Evolutionary conservation across 2,888 invertebrate genomes (phyloP), one percentile per base, ranked within the genome.

Genomic region (Eurytoma adleriae): DNA sequence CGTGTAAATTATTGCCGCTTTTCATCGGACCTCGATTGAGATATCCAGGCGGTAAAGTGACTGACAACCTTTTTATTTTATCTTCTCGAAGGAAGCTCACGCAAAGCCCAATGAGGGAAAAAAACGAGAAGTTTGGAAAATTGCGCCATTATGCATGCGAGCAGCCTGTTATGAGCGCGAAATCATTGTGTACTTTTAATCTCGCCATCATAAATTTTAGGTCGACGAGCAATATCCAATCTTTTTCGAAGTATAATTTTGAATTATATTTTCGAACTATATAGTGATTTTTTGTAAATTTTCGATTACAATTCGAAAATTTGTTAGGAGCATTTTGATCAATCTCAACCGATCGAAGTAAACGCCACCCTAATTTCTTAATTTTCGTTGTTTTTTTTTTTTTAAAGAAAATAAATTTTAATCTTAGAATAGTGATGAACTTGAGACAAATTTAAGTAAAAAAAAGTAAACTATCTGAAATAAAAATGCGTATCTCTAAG

Each of bases 1-100:
- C 13, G 14, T n/a, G 75, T 86, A 83, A 86, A 87, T 89, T 89
- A 89, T 88, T 88, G 84, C 86, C 84, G 86, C 87, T 87, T 89
- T 88, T 80, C 74, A 79, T 69, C 88, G 87, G 86, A 86, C 24
- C 86, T 85, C 85, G 87, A 90, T 90, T 89, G 88, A 89, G 90
- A 89, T 89, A 89, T 89, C 86, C 81, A 30, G 62, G 30, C 27
- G 18, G 18, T 56, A 13, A 40, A 40, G 40, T 40, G 40, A 40
- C 40, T 7, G 2, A 0, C 12, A 40, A 16, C 20, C 59, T 24
- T 61, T 76, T 81, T 52, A 24, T 72, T 62, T 71, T 27, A 57
- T 52, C 18, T 54, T 7, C 40, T 5, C 40, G 40, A 40, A 7
- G 40, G 40, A 40, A 40, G 30, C 30, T 4, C 30, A 30, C 30